These are phyloP conservation scores for Chionodraco myersi DNA, from an alignment of 2,113 vertebrate genomes.

Conservation along the genomic window DNA sequence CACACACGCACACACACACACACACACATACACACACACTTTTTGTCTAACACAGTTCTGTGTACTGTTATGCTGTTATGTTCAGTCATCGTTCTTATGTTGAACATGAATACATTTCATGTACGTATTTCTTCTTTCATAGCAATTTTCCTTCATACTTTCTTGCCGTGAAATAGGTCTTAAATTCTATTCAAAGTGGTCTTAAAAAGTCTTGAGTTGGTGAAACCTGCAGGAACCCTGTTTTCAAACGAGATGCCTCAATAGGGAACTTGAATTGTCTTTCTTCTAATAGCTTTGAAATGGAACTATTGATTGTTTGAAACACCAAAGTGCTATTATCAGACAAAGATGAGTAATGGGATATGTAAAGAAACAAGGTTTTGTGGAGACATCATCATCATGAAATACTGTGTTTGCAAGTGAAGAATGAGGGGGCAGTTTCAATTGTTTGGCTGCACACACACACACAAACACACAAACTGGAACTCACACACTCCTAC, in stretches of 20 bases:
- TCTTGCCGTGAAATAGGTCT: too few relatives aligned
- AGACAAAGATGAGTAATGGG: slow-evolving; percentile 2
- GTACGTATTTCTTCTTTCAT: too few relatives aligned
- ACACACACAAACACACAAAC: slow-evolving; percentile 13
- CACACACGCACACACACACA: too few relatives aligned
- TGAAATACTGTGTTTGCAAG: slow-evolving; percentile 20
- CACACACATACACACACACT: too few relatives aligned
- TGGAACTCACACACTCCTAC: slow-evolving; percentile 50
- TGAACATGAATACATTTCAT: too few relatives aligned
- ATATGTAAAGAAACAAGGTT: slow-evolving; percentile 23
- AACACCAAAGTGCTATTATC: slow-evolving; percentile 19
- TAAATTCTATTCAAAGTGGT: too few relatives aligned
- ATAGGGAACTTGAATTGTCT: slow-evolving; percentile 10
- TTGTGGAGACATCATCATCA: slow-evolving; percentile 1
- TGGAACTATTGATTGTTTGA: slow-evolving; percentile 41
- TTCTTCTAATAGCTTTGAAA: slow-evolving; percentile 28
- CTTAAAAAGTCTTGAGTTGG: too few relatives aligned
- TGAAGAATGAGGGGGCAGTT: slow-evolving; percentile 47
- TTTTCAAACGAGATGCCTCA: not conserved
- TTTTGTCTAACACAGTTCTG: too few relatives aligned
- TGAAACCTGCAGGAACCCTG: too few relatives aligned
- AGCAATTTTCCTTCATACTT: too few relatives aligned
- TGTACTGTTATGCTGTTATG: too few relatives aligned
- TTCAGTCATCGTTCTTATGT: too few relatives aligned
- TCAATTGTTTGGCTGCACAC: slow-evolving; percentile 11